phyloP scores from a whole-genome alignment of 2,888 invertebrate genomes.

The Lagria hirta region DNA sequence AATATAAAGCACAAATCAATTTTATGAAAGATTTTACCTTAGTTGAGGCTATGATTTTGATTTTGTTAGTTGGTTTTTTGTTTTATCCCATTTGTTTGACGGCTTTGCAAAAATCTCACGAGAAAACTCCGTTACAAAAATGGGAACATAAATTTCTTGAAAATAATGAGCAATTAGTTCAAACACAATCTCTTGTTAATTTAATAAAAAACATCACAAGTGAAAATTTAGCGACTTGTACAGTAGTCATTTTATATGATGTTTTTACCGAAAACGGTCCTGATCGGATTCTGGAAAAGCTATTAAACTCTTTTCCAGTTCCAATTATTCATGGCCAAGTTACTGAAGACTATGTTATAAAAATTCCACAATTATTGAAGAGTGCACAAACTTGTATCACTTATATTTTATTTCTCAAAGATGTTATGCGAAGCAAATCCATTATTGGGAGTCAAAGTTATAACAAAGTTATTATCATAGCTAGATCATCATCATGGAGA shows the following conservation, averaged over 20 bases:
- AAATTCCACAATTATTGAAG: slow-evolving; percentile 53
- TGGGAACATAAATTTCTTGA: slow-evolving; percentile 46
- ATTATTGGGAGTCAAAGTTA: slow-evolving; percentile 64
- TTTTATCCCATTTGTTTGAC: slow-evolving; percentile 1
- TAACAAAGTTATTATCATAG: slow-evolving; percentile 67
- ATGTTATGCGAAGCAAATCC: slow-evolving; percentile 61
- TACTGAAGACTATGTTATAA: slow-evolving; percentile 55
- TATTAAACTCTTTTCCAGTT: slow-evolving; percentile 61
- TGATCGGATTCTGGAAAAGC: slow-evolving; percentile 59
- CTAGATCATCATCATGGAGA: slow-evolving; percentile 74
- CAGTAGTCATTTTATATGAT: slow-evolving; percentile 69
- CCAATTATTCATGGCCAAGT: slow-evolving; percentile 66
- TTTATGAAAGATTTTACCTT: slow-evolving; percentile 1
- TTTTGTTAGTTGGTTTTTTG: neutral
- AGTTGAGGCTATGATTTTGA: slow-evolving; percentile 4
- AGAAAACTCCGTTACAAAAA: slow-evolving; percentile 48
- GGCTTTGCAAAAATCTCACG: slow-evolving; percentile 50
- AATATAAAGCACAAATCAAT: slow-evolving; percentile 10
- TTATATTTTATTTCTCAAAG: slow-evolving; percentile 68
- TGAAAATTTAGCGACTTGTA: slow-evolving; percentile 65
- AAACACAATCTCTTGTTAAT: slow-evolving; percentile 62
- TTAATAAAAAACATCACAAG: slow-evolving; percentile 63
- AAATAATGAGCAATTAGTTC: slow-evolving; percentile 48
- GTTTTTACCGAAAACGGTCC: slow-evolving; percentile 59
- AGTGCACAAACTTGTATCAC: slow-evolving; percentile 59